Evolutionary conservation across 1,140 invertebrate genomes (phyloP).

Genomic region (Drosophila funebris): DNA sequence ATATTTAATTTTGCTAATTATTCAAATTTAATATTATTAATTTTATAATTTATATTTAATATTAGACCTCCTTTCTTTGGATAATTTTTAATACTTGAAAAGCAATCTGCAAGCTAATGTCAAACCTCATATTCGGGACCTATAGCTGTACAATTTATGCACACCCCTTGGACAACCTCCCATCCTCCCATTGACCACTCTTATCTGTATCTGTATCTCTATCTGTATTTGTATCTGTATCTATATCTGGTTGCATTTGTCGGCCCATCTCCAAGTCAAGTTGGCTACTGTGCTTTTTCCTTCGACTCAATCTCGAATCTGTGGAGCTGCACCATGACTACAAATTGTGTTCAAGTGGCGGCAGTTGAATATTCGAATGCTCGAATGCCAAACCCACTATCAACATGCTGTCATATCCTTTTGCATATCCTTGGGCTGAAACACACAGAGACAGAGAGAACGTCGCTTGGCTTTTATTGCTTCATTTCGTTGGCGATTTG

Average conservation of each 20-base stretch:
- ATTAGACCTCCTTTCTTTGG: too few relatives aligned
- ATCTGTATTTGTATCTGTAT: slow-evolving; percentile 14
- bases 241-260: slow-evolving; percentile 35
- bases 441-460: slow-evolving; percentile 34
- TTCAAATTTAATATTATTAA: neutral
- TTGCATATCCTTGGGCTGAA: slow-evolving; percentile 73
- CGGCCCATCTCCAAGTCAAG: slow-evolving; percentile 15
- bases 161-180: slow-evolving; percentile 44
- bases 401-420: slow-evolving; percentile 77
- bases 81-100: neutral
- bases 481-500: slow-evolving; percentile 78
- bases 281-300: slow-evolving; percentile 61
- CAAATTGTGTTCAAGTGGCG: slow-evolving; percentile 56
- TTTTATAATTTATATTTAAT: too few relatives aligned
- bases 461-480: slow-evolving; percentile 73
- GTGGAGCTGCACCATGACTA: slow-evolving; percentile 16
- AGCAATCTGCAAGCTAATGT: slow-evolving; percentile 3
- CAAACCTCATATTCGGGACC: slow-evolving; percentile 23
- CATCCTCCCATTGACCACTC: slow-evolving; percentile 31
- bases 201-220: too few relatives aligned
- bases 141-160: slow-evolving; percentile 58
- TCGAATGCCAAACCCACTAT: slow-evolving; percentile 56
- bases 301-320: slow-evolving; percentile 33
- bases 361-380: neutral
- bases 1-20: too few relatives aligned